Evolutionary conservation across 2,888 invertebrate species (phyloP).

Genomic region (Oeneis ivallda): DNA sequence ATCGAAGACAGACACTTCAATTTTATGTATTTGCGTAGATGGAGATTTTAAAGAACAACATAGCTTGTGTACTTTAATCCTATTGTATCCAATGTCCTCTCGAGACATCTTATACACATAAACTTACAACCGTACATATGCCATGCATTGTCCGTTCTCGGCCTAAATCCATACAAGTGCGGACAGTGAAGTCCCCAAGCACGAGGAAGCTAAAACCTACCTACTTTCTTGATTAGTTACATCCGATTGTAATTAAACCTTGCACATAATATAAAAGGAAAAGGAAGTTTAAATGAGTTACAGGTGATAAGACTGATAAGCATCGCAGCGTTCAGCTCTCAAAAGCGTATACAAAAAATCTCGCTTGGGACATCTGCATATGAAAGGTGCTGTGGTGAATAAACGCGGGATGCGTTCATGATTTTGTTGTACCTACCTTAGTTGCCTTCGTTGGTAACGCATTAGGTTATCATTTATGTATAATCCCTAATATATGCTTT

Average conservation of each 20-base stretch:
- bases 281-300: conserved; percentile 20
- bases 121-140: not conserved
- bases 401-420: conserved; percentile 1
- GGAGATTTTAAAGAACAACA: not conserved
- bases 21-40: too few relatives aligned
- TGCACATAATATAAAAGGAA: conserved; percentile 6
- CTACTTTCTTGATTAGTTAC: conserved; percentile 7
- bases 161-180: conserved; percentile 32
- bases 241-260: conserved; percentile 18
- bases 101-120: not conserved
- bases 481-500: too few relatives aligned
- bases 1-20: too few relatives aligned
- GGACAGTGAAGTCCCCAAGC: conserved; percentile 25
- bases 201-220: not conserved
- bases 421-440: not conserved
- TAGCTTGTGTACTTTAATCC: not conserved
- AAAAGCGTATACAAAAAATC: conserved; percentile 22
- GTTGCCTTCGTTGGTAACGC: not conserved
- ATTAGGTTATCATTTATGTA: too few relatives aligned
- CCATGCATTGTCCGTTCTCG: conserved; percentile 19
- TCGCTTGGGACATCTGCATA: conserved; percentile 16
- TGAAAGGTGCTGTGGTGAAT: not conserved
- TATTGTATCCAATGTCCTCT: conserved; percentile 2
- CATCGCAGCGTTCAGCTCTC: conserved; percentile 21
- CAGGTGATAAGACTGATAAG: conserved; percentile 16